Evolutionary conservation across 1,140 invertebrate genomes (phyloP), one percentile per base, ranked within the genome.

Genomic region (Heliothis subflexa): DNA sequence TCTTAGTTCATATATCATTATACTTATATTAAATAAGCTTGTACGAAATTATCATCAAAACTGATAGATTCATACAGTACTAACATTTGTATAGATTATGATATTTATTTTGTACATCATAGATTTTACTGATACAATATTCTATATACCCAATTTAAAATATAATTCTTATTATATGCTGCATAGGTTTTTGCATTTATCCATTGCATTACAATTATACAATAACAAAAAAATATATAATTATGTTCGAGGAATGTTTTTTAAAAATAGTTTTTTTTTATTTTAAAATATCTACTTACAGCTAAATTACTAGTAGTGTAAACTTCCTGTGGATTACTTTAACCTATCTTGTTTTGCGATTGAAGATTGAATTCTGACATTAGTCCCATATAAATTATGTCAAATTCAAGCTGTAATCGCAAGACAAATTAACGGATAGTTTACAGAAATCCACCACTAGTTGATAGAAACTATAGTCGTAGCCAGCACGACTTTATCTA

Each of bases 401-500:
- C n/a, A n/a, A n/a, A n/a, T n/a, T n/a, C n/a, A n/a, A n/a, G n/a
- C n/a, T n/a, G n/a, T n/a, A n/a, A 47, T 3, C n/a, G 21, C 21
- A 25, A 25, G n/a, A 25, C 2, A 2, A 25, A 25, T 25, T 0
- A 2, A 25, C 2, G 21, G 21, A 25, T 25, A 25, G 21, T 1
- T 25, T 25, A 25, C 2, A 25, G 21, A 0, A 25, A 25, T 25
- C 21, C 21, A 2, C 21, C 21, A 25, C 61, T 61, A 25, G 10
- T 57, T 40, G 12, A 16, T 71, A 74, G 47, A 70, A 9, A 28
- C 16, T 74, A 14, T 45, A 12, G 71, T 61, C 71, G 71, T 74
- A 59, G 13, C 71, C 71, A 74, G 71, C 71, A 74, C 71, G 71
- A 74, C 71, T 21, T 25, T 61, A 4, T 18, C 61, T 47, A 55